Evolutionary conservation across 2,888 invertebrate genomes (phyloP).

Genomic region (Chorisops tibialis): DNA sequence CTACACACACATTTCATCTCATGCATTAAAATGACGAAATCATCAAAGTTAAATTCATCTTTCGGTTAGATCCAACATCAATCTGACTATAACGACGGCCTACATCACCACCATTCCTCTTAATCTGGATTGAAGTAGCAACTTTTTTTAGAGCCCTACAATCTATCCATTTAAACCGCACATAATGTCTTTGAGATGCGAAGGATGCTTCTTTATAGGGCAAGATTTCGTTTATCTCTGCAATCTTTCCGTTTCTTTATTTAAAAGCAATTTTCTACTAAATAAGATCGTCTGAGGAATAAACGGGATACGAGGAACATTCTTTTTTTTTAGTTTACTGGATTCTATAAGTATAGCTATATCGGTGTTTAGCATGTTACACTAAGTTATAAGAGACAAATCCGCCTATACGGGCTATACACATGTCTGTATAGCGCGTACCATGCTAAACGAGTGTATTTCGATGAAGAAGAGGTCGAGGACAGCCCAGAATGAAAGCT

Average conservation of each 20-base stretch:
- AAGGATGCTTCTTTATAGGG: not conserved
- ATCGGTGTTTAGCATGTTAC: too few species aligned
- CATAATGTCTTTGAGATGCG: not conserved
- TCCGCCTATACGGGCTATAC: too few species aligned
- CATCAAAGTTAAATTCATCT: too few species aligned
- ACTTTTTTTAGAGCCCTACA: too few species aligned
- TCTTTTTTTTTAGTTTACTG: not conserved
- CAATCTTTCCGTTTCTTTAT: slow-evolving; percentile 31
- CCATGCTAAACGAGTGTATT: not conserved
- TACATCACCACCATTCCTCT: too few species aligned
- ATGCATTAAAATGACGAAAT: too few species aligned
- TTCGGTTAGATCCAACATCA: too few species aligned
- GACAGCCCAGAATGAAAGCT: too few species aligned
- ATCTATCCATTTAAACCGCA: not conserved
- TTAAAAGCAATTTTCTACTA: slow-evolving; percentile 34
- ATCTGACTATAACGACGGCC: too few species aligned
- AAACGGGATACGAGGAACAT: not conserved
- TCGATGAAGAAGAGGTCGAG: not conserved
- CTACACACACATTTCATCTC: too few species aligned
- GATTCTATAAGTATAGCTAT: not conserved
- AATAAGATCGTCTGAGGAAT: slow-evolving; percentile 29
- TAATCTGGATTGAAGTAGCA: too few species aligned
- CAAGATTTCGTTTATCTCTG: slow-evolving; percentile 26
- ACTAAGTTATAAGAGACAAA: too few species aligned
- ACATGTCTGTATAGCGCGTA: not conserved